Percentiles rank a stretch among this genome's conserved stretches.
phyloP scores from a whole-genome alignment of 2,888 invertebrate genomes.

The Luffia ferchaultella region DNA sequence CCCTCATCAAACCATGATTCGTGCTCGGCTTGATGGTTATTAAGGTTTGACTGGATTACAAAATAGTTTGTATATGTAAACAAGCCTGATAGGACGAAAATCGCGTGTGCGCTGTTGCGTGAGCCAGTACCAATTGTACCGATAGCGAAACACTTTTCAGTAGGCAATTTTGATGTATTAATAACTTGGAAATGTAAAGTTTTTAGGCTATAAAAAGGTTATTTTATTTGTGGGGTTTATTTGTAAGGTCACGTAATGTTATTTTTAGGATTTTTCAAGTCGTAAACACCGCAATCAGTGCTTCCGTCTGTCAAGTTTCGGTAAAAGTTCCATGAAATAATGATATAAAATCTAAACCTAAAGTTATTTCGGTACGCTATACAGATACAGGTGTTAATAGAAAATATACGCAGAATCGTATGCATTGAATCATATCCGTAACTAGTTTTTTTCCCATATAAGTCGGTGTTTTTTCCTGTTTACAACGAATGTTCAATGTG shows the following conservation, averaged over 20 bases:
- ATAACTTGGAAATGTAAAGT: constrained; percentile 6
- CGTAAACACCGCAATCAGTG: not conserved
- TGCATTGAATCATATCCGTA: too few relatives aligned
- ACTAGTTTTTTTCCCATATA: too few relatives aligned
- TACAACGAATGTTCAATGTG: too few relatives aligned
- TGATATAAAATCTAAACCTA: too few relatives aligned
- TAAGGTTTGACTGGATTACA: constrained; percentile 28
- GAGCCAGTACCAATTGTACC: not conserved
- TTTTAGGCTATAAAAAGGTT: not conserved
- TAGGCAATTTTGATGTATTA: constrained; percentile 7
- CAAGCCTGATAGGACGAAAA: constrained; percentile 5
- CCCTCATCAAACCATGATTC: constrained; percentile 46
- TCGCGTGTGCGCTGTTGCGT: constrained; percentile 4
- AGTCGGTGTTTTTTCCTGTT: too few relatives aligned
- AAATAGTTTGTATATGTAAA: constrained; percentile 16
- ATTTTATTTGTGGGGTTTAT: not conserved
- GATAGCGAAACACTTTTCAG: constrained; percentile 5
- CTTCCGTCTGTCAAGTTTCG: not conserved
- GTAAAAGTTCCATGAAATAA: not conserved
- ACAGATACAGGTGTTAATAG: too few relatives aligned
- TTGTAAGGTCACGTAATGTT: not conserved
- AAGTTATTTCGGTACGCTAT: too few relatives aligned
- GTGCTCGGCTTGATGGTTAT: constrained; percentile 39
- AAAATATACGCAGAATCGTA: too few relatives aligned
- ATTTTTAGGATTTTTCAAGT: not conserved